phyloP scores from a whole-genome alignment of 2,888 invertebrate genomes.

The Cerastis rubricosa region DNA sequence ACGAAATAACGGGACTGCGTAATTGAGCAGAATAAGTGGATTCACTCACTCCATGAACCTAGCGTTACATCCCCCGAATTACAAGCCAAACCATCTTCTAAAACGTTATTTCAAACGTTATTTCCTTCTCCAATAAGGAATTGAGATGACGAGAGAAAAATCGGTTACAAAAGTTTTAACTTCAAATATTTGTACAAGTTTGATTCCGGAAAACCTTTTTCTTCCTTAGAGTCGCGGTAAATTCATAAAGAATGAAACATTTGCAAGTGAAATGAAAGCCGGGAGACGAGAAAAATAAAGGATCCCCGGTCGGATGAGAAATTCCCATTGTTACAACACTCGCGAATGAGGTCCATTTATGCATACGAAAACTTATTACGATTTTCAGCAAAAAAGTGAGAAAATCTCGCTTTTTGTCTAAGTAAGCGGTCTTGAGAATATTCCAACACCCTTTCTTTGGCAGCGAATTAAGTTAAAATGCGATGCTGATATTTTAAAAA shows the following conservation, averaged over 20 bases:
- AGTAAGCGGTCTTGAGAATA: constrained; percentile 64
- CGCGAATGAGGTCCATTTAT: constrained; percentile 86
- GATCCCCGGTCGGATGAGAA: constrained; percentile 78
- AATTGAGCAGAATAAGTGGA: constrained; percentile 61
- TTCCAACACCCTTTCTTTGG: constrained; percentile 64
- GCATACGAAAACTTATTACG: constrained; percentile 87
- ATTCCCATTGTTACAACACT: constrained; percentile 85
- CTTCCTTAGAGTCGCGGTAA: constrained; percentile 78
- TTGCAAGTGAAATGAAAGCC: constrained; percentile 88
- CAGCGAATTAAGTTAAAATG: constrained; percentile 57
- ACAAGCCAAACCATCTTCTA: constrained; percentile 30
- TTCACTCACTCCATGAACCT: constrained; percentile 38
- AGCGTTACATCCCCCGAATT: constrained; percentile 21
- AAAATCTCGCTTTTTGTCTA: constrained; percentile 73
- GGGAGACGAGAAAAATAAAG: constrained; percentile 84
- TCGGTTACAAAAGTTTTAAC: constrained; percentile 72
- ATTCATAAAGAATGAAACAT: constrained; percentile 87
- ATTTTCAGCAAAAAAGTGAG: constrained; percentile 75
- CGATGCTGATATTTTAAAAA: constrained; percentile 54
- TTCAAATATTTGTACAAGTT: constrained; percentile 84
- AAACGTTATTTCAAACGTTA: constrained; percentile 58
- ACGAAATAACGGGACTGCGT: constrained; percentile 45
- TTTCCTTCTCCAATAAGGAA: constrained; percentile 64
- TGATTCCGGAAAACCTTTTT: constrained; percentile 80
- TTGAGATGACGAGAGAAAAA: constrained; percentile 67